Base-by-base conservation (phyloP, 2,888 invertebrate genomes). In the Notodonta ziczac region DNA sequence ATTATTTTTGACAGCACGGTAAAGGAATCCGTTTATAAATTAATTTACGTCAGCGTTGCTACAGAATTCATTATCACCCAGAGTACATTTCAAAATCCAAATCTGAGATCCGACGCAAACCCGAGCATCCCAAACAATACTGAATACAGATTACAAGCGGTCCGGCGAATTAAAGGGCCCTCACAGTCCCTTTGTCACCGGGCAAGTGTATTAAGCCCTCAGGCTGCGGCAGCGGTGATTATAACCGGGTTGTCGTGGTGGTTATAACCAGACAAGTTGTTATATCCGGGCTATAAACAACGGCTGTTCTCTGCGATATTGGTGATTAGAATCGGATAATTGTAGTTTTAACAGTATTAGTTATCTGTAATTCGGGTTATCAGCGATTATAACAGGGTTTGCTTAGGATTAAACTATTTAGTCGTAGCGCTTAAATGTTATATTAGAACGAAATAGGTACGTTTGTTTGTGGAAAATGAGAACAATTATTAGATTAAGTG, bases 131-230 rank as follows among this genome's bases (percentile, higher is more conserved):
- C 39, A n/a, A 14, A 39, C 54, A 54, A 54, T 54, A 32, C 50
- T 7, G 44, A 46, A 46, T 46, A 46, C 51, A 53, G 52, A 53
- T 54, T 8, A 40, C 54, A 39, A 39, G 6, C n/a, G 39, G 54
- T 7, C 54, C 39, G 8, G n/a, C 39, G 14, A 35, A 52, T 52
- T 51, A 52, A 52, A 52, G 32, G 54, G 14, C 39, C 8, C 54
- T 16, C 35, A 16, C 32, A 32, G 39, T 35, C 39, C 54, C 54
- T 54, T 54, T 54, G 35, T 54, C 54, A 52, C 54, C 32, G 39
- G 35, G 5, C 54, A 24, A 54, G n/a, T 35, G 54, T 54, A 54
- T 54, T 54, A 54, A 54, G 54, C 39, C 39, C 39, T 53, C 52
- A 6, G 32, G 24, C 32, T 32, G 52, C 24, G 52, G 32, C 50